Evolutionary conservation across 2,888 invertebrate genomes (phyloP).

Genomic region (Melolontha melolontha): DNA sequence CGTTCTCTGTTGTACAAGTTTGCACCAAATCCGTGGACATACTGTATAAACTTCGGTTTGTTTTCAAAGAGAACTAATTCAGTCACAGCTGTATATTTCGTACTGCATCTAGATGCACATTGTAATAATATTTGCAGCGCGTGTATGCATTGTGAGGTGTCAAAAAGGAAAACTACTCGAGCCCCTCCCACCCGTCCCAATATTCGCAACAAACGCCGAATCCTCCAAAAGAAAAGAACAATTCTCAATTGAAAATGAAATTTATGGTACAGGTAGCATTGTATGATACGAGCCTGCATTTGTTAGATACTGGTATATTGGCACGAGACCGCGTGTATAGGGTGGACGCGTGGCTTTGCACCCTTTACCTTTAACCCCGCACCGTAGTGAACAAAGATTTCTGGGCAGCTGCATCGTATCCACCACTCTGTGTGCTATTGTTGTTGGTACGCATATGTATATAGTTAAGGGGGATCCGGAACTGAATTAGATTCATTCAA

Average conservation of each 20-base stretch:
- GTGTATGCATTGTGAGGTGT: no score
- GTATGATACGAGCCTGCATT: slow-evolving; percentile 14
- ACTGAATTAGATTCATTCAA: slow-evolving; percentile 37
- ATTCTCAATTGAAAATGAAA: slow-evolving; percentile 36
- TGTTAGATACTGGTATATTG: slow-evolving; percentile 17
- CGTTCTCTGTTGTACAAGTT: no score
- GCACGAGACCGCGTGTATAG: slow-evolving; percentile 31
- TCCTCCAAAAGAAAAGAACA: slow-evolving; percentile 30
- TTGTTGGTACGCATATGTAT: slow-evolving; percentile 17
- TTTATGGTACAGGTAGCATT: slow-evolving; percentile 35
- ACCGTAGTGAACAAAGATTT: slow-evolving; percentile 25
- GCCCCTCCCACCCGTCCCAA: no score
- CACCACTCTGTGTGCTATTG: slow-evolving; percentile 14
- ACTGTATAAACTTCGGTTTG: no score
- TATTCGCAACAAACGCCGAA: slow-evolving; percentile 6
- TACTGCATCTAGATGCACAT: no score
- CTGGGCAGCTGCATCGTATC: slow-evolving; percentile 25
- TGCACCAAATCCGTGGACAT: no score
- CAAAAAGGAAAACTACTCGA: no score
- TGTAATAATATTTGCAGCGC: no score
- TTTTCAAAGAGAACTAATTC: no score
- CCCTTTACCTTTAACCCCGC: slow-evolving; percentile 49
- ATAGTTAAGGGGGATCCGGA: slow-evolving; percentile 16
- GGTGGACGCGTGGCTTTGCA: slow-evolving; percentile 49
- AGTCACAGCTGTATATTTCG: no score